These are phyloP conservation scores for Ryuthela nishihirai DNA, from an alignment of 2,888 invertebrate species.

Conservation along the genomic window DNA sequence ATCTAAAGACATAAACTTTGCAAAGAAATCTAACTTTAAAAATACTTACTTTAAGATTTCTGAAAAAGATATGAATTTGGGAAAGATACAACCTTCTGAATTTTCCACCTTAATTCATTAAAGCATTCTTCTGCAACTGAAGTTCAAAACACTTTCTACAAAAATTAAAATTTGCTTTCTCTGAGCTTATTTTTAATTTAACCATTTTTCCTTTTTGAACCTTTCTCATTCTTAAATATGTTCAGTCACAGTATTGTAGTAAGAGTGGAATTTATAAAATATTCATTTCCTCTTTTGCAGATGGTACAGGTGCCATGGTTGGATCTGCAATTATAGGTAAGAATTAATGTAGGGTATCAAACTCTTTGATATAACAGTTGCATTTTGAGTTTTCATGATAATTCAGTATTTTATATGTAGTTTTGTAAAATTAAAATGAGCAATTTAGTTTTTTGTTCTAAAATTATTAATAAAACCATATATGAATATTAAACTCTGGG, in stretches of 20 bases:
- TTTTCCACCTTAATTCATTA: too few relatives aligned
- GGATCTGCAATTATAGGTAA: conserved; percentile 90
- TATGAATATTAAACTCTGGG: too few relatives aligned
- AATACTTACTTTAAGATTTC: too few relatives aligned
- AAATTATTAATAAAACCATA: too few relatives aligned
- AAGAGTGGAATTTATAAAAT: not conserved
- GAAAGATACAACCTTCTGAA: too few relatives aligned
- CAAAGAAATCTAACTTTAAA: too few relatives aligned
- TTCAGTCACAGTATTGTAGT: conserved; percentile 2
- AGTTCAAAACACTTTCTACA: not conserved
- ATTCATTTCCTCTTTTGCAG: conserved; percentile 45
- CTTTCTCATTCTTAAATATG: conserved; percentile 1
- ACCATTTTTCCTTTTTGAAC: not conserved
- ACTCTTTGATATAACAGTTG: not conserved
- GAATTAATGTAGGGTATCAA: conserved; percentile 10
- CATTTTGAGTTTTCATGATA: not conserved
- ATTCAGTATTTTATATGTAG: not conserved
- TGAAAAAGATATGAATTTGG: too few relatives aligned
- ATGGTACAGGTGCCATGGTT: conserved; percentile 59
- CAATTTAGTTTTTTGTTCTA: too few relatives aligned
- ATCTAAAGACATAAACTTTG: too few relatives aligned
- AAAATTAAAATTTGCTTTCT: not conserved
- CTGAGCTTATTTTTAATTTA: conserved; percentile 1
- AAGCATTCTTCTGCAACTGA: too few relatives aligned
- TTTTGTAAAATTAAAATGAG: not conserved